Evolutionary conservation across 2,797 vertebrate genomes (phyloP).

Genomic region (Acropternis orthonyx): DNA sequence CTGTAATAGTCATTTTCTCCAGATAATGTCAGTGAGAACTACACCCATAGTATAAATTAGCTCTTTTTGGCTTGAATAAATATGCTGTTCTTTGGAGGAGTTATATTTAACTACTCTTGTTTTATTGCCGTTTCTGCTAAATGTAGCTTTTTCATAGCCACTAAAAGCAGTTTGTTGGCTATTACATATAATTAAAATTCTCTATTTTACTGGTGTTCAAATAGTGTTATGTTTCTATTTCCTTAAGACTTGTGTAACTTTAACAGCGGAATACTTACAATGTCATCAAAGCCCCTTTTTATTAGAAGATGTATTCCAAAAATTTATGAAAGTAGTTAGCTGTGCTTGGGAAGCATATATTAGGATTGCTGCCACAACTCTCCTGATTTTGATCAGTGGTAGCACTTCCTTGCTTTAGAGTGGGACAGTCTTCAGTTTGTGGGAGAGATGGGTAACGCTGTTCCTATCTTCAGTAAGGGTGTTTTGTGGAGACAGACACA

Average conservation of each 20-base stretch:
- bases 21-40: conserved; percentile 59
- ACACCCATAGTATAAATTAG: conserved; percentile 48
- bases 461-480: background rate
- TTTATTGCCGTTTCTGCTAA: conserved; percentile 53
- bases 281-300: conserved; percentile 36
- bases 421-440: background rate
- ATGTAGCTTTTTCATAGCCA: conserved; percentile 16
- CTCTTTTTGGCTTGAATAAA: conserved; percentile 49
- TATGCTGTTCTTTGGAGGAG: conserved; percentile 34
- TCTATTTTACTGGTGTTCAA: conserved; percentile 20
- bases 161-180: conserved; percentile 35
- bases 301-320: conserved; percentile 28
- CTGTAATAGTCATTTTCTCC: conserved; percentile 50
- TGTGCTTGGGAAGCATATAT: background rate
- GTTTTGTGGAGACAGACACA: background rate
- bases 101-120: conserved; percentile 37
- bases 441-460: background rate
- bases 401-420: background rate
- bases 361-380: background rate
- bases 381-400: background rate
- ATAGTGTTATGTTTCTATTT: conserved; percentile 40
- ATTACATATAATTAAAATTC: conserved; percentile 52
- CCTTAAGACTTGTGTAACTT: conserved; percentile 13
- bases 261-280: conserved; percentile 33
- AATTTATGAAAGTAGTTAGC: conserved; percentile 2